These are phyloP conservation scores for Ormyrus labotus DNA, from an alignment of 2,888 invertebrate genomes.

Conservation along the genomic window DNA sequence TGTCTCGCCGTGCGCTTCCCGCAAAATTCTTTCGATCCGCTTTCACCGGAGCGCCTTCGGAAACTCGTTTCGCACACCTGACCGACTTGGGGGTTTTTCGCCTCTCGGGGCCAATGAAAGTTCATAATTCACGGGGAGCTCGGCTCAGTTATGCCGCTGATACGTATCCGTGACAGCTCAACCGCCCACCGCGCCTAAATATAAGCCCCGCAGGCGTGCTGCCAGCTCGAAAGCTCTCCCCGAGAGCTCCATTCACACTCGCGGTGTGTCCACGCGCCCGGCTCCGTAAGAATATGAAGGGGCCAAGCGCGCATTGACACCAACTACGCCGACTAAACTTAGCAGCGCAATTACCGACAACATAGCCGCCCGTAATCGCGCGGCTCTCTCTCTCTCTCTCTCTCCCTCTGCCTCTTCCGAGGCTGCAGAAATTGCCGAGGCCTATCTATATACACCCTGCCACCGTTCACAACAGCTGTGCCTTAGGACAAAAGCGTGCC, in stretches of 20 bases:
- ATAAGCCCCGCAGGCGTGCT: conserved; percentile 74
- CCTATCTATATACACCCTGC: too few relatives aligned
- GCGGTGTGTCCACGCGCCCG: conserved; percentile 38
- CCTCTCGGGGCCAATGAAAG: conserved; percentile 64
- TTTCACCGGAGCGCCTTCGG: too few relatives aligned
- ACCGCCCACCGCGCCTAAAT: conserved; percentile 76
- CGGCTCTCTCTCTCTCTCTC: background rate
- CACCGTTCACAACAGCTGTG: too few relatives aligned
- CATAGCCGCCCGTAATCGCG: conserved; percentile 64
- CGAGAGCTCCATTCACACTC: conserved; percentile 58
- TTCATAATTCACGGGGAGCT: conserved; percentile 74
- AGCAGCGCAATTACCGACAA: conserved; percentile 74
- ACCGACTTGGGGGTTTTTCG: too few relatives aligned
- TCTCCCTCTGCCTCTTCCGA: background rate
- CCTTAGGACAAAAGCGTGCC: too few relatives aligned
- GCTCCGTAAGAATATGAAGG: too few relatives aligned
- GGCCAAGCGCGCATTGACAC: conserved; percentile 74
- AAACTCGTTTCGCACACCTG: too few relatives aligned
- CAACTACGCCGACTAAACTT: conserved; percentile 75
- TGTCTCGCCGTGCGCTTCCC: too few relatives aligned
- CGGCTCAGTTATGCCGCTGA: conserved; percentile 75
- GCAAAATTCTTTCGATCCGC: too few relatives aligned
- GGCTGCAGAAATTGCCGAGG: too few relatives aligned
- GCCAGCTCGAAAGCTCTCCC: conserved; percentile 65
- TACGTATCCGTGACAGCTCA: conserved; percentile 76